phyloP scores from a whole-genome alignment of 2,113 vertebrate genomes.

The Gavia stellata region DNA sequence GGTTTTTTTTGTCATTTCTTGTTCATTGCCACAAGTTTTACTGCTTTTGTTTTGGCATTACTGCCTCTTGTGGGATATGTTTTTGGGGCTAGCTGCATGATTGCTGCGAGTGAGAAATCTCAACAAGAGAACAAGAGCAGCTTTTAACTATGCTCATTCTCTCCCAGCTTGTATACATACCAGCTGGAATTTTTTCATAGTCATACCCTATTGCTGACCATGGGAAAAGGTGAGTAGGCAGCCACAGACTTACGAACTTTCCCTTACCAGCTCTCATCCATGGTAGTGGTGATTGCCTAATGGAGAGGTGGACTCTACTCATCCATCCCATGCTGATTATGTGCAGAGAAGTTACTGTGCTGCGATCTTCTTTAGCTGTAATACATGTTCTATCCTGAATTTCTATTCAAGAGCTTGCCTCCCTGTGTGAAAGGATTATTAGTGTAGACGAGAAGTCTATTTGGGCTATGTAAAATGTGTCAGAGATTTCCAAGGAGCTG shows the following conservation, averaged over 20 bases:
- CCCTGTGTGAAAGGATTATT: not conserved
- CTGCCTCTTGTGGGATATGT: not conserved
- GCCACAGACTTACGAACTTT: not conserved
- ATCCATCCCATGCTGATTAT: not conserved
- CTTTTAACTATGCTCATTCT: not conserved
- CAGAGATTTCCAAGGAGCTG: not conserved
- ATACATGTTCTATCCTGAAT: not conserved
- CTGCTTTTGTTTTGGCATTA: not conserved
- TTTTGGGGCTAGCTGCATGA: not conserved
- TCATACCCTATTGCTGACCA: not conserved
- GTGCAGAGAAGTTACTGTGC: not conserved
- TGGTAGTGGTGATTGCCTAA: fast-evolving
- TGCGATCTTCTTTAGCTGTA: not conserved
- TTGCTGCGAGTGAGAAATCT: not conserved
- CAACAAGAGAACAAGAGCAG: not conserved
- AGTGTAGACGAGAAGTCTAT: not conserved
- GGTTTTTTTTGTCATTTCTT: not conserved
- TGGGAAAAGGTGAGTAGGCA: not conserved
- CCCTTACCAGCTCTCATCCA: not conserved
- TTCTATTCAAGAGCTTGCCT: not conserved
- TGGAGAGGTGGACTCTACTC: not conserved
- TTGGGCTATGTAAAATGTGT: not conserved
- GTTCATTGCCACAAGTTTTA: not conserved
- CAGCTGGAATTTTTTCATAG: not conserved
- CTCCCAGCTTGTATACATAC: not conserved